These are phyloP conservation scores for Uloborus plumipes DNA, from an alignment of 2,888 invertebrate genomes.

Conservation along the genomic window DNA sequence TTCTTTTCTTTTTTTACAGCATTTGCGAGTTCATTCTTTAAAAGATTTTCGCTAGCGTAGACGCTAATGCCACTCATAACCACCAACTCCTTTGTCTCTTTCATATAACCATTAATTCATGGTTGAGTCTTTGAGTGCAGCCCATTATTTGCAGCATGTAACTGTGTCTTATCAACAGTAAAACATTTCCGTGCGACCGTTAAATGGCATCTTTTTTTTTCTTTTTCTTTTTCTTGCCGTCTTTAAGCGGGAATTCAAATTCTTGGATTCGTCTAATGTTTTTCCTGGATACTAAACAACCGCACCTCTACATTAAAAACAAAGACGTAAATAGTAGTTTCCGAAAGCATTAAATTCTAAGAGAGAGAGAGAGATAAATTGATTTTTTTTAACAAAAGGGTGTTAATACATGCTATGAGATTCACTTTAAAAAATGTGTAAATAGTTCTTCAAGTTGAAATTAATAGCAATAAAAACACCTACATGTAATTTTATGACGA, in stretches of 20 bases:
- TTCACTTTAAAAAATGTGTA: too few relatives aligned
- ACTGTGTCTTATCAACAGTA: conserved; percentile 21
- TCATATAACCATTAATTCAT: conserved; percentile 32
- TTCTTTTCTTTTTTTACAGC: conserved; percentile 10
- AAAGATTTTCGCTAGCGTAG: conserved; percentile 21
- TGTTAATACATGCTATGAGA: too few relatives aligned
- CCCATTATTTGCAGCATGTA: conserved; percentile 9
- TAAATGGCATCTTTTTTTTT: background rate
- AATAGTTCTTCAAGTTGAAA: too few relatives aligned
- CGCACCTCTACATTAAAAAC: conserved; percentile 12
- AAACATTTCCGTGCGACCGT: conserved; percentile 11
- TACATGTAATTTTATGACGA: too few relatives aligned
- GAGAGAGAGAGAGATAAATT: too few relatives aligned
- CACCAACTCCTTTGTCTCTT: conserved; percentile 18
- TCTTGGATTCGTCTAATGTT: conserved; percentile 26
- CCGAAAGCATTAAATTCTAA: too few relatives aligned
- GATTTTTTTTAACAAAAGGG: too few relatives aligned
- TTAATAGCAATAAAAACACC: too few relatives aligned
- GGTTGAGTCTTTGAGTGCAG: conserved; percentile 7
- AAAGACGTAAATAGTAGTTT: background rate
- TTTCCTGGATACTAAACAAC: conserved; percentile 26
- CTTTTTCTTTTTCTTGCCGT: background rate
- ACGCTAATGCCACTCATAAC: conserved; percentile 22
- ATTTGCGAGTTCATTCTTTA: conserved; percentile 17
- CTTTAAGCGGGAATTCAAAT: conserved; percentile 12